These are phyloP conservation scores for Cephus pulcher DNA, from an alignment of 2,888 invertebrate genomes.

Conservation along the genomic window DNA sequence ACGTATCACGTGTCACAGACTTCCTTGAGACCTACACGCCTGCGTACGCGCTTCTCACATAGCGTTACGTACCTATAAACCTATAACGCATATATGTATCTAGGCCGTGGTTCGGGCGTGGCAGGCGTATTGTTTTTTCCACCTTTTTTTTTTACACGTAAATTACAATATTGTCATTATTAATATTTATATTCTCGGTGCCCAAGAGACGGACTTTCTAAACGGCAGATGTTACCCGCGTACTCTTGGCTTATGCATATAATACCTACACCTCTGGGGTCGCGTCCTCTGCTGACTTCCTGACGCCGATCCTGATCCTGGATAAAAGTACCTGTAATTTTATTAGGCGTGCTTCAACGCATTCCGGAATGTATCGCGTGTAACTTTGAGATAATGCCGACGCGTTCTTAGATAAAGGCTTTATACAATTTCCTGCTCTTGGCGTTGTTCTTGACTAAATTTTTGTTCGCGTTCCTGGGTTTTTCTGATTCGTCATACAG, in stretches of 20 bases:
- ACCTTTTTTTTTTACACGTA: constrained; percentile 15
- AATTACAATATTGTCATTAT: constrained; percentile 54
- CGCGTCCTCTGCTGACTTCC: background rate
- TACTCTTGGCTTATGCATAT: constrained; percentile 6
- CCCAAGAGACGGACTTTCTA: constrained; percentile 17
- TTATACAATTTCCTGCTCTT: background rate
- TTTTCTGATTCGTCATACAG: background rate
- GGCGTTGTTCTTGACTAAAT: background rate
- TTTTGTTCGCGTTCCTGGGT: background rate
- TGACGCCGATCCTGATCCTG: background rate
- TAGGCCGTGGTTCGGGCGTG: constrained; percentile 44
- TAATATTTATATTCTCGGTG: constrained; percentile 45
- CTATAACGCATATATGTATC: constrained; percentile 13
- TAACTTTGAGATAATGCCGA: background rate
- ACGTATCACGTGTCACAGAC: background rate
- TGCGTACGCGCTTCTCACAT: constrained; percentile 1
- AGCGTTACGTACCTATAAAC: background rate
- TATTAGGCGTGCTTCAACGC: background rate
- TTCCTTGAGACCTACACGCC: background rate
- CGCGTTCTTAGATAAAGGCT: background rate
- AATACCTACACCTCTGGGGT: background rate
- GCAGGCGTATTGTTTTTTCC: constrained; percentile 46
- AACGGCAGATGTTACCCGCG: constrained; percentile 9
- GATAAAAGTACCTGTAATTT: background rate
- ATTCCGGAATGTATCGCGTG: background rate